Evolutionary conservation across 2,797 vertebrate species (phyloP).

Genomic region (Gephyroberyx darwinii): DNA sequence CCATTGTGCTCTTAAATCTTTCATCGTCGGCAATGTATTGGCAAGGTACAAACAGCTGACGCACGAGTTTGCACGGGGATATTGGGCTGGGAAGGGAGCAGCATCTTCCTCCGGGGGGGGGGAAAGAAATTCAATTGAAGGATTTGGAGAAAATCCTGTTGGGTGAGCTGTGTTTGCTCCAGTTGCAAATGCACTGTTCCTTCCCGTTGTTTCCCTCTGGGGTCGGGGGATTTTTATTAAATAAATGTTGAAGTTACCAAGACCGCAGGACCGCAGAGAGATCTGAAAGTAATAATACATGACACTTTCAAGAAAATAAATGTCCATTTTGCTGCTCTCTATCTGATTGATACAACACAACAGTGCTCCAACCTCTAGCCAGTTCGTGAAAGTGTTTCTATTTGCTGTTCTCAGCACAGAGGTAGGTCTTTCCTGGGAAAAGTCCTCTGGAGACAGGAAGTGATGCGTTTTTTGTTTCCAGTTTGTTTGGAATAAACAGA

Average conservation of each 20-base stretch:
- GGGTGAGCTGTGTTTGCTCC: conserved; percentile 64
- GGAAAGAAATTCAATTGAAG: conserved; percentile 69
- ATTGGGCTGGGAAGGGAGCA: conserved; percentile 59
- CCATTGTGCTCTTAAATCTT: conserved; percentile 63
- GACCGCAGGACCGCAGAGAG: conserved; percentile 22
- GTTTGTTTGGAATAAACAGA: too few relatives aligned
- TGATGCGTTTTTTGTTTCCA: too few relatives aligned
- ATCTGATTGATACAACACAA: too few relatives aligned
- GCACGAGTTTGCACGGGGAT: conserved; percentile 69
- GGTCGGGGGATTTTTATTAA: conserved; percentile 31
- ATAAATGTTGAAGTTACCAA: conserved; percentile 50
- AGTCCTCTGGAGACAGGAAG: too few relatives aligned
- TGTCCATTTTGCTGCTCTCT: too few relatives aligned
- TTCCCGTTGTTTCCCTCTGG: conserved; percentile 39
- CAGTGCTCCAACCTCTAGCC: too few relatives aligned
- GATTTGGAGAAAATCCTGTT: conserved; percentile 73
- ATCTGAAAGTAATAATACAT: conserved; percentile 5
- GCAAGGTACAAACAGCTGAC: conserved; percentile 72
- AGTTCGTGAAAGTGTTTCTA: too few relatives aligned
- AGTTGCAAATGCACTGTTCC: conserved; percentile 66
- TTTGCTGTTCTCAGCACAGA: too few relatives aligned
- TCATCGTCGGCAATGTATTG: conserved; percentile 66
- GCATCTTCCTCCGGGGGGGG: conserved; percentile 49
- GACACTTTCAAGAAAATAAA: conserved; percentile 1
- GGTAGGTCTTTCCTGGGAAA: too few relatives aligned